These are phyloP conservation scores for Pogonocherus hispidulus DNA, from an alignment of 2,888 invertebrate species.

Conservation along the genomic window DNA sequence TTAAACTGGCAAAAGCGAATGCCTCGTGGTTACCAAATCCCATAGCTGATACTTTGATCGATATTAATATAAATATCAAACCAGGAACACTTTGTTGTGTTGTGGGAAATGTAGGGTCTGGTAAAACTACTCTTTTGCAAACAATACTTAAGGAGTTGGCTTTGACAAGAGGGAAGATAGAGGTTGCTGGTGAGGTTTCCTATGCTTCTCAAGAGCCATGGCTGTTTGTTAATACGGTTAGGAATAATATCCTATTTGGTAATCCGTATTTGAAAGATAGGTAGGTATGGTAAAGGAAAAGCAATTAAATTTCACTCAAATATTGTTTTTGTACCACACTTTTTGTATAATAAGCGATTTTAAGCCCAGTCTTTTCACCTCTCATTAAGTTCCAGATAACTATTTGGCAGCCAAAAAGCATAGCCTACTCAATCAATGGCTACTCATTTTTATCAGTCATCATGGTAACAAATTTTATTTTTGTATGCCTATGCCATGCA, in stretches of 20 bases:
- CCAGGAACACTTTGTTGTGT: slow-evolving; percentile 69
- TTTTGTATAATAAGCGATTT: no score
- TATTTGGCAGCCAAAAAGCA: no score
- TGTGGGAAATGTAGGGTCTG: slow-evolving; percentile 77
- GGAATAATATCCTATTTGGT: slow-evolving; percentile 87
- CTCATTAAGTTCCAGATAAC: no score
- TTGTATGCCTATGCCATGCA: no score
- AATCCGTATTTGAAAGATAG: slow-evolving; percentile 72
- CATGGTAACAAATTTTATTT: no score
- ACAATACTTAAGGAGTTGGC: slow-evolving; percentile 81
- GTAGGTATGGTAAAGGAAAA: slow-evolving; percentile 49
- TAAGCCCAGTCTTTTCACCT: no score
- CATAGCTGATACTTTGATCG: slow-evolving; percentile 66
- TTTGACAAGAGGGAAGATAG: slow-evolving; percentile 73
- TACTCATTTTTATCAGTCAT: no score
- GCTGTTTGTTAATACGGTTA: slow-evolving; percentile 80
- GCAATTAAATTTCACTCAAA: not conserved
- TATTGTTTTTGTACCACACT: no score
- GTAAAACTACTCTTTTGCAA: slow-evolving; percentile 80
- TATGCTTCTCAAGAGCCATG: slow-evolving; percentile 88
- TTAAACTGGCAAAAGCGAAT: slow-evolving; percentile 50
- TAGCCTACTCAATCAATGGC: no score
- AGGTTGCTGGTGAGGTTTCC: slow-evolving; percentile 74
- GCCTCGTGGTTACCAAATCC: slow-evolving; percentile 59
- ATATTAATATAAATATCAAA: slow-evolving; percentile 70